Evolutionary conservation across 2,113 vertebrate genomes (phyloP).

Genomic region (Eretmochelys imbricata): DNA sequence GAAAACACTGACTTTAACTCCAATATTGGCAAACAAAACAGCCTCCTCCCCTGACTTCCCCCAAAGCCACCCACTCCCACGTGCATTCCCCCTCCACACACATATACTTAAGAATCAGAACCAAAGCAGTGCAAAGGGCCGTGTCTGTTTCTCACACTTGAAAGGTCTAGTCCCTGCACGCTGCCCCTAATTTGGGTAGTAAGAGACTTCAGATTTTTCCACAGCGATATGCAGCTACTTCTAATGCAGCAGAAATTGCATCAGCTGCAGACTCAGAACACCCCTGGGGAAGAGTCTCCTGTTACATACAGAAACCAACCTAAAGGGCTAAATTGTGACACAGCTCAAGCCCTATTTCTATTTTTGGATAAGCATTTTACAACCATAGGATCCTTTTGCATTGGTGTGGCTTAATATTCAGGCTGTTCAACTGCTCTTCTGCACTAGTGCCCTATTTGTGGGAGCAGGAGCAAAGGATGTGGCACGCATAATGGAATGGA

Average conservation of each 20-base stretch:
- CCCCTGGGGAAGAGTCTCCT: neutral
- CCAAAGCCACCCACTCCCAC: neutral
- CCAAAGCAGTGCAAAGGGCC: neutral
- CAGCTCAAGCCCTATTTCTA: neutral
- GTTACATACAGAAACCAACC: neutral
- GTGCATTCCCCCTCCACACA: neutral
- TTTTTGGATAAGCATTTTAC: neutral
- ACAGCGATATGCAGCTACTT: rapidly evolving
- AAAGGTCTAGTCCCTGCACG: neutral
- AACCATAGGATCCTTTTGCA: neutral
- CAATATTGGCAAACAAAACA: neutral
- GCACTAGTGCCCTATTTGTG: neutral
- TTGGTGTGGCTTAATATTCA: neutral
- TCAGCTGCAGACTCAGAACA: neutral
- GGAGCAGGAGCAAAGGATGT: neutral
- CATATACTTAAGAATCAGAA: neutral
- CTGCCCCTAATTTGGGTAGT: neutral
- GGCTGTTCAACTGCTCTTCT: neutral
- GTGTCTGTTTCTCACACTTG: neutral
- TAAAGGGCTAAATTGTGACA: neutral
- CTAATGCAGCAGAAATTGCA: neutral
- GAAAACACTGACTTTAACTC: neutral
- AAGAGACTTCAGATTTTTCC: neutral
- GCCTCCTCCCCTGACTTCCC: neutral
- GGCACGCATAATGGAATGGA: neutral